Evolutionary conservation across 2,797 vertebrate genomes (phyloP), one percentile per base, ranked within the genome.

Genomic region (Vultur gryphus): DNA sequence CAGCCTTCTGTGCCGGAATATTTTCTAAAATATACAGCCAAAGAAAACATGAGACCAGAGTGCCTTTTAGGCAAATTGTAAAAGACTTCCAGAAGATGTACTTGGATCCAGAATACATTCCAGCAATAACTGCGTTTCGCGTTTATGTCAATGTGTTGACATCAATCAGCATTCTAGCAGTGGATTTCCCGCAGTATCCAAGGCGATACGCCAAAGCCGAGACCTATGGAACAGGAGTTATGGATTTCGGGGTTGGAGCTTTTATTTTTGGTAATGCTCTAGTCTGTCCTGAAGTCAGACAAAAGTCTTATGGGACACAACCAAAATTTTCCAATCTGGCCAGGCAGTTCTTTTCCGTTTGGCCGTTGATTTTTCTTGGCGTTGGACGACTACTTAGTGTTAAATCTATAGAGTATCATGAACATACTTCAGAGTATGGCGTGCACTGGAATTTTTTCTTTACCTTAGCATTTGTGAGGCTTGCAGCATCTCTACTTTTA

Each of bases 401-500:
- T 51, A 99, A 99, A 97, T 98, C 98, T 57, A 86, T 98, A 6
- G 98, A 97, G 37, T 99, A 99, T 96, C 99, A 99, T 0, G 99
- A 99, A 92, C 99, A 99, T 39, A 95, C 99, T 41, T 98, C 98
- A 1, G 99, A 99, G 93, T 99, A 99, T 12, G 99, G 99, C 1
- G 95, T 99, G 81, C 99, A 99, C 95, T 99, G 99, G 99, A 99
- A 99, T 96, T 99, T 99, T 83, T 99, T 99, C 96, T 99, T 99
- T 93, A 99, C 99, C 5, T 86, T 99, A 71, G 98, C 99, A 5
- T 86, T 98, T 13, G 98, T 99, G 48, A 98, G 98, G 97, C 96
- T 99, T 39, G 82, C 98, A 64, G 98, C 99, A 19, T 99, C 99
- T 17, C 49, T 98, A 37, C 95, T 99, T 70, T 93, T 99, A 84